Evolutionary conservation across 2,113 vertebrate genomes (phyloP).

Genomic region (Microcebus jonahi): DNA sequence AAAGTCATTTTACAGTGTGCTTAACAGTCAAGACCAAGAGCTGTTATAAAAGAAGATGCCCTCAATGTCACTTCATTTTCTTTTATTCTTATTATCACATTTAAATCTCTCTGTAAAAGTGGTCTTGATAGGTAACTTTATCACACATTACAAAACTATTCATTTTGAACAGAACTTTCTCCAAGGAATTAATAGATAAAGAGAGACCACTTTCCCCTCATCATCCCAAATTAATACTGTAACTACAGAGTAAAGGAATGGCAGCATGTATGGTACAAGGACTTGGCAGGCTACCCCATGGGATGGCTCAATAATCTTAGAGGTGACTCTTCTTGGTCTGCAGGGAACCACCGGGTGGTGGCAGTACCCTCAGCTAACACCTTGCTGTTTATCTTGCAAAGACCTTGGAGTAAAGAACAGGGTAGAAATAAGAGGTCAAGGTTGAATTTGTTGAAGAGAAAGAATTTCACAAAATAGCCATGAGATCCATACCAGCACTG

Average conservation of each 20-base stretch:
- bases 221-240: conserved; percentile 28
- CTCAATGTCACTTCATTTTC: too few relatives aligned
- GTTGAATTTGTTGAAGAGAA: not conserved
- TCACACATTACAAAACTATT: conserved; percentile 72
- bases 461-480: not conserved
- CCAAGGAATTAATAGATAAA: conserved; percentile 78
- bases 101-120: too few relatives aligned
- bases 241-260: fast-evolving
- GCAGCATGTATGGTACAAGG: not conserved
- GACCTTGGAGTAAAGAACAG: not conserved
- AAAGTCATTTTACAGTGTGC: too few relatives aligned
- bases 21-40: too few relatives aligned
- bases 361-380: not conserved
- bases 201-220: not conserved
- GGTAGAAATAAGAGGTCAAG: not conserved
- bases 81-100: too few relatives aligned
- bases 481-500: fast-evolving
- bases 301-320: not conserved
- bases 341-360: not conserved
- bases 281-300: not conserved
- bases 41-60: too few relatives aligned
- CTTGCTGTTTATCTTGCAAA: not conserved
- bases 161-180: conserved; percentile 81
- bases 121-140: too few relatives aligned
- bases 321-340: not conserved